These are phyloP conservation scores for Oreotrochilus melanogaster DNA, from an alignment of 2,113 vertebrate species.

Conservation along the genomic window DNA sequence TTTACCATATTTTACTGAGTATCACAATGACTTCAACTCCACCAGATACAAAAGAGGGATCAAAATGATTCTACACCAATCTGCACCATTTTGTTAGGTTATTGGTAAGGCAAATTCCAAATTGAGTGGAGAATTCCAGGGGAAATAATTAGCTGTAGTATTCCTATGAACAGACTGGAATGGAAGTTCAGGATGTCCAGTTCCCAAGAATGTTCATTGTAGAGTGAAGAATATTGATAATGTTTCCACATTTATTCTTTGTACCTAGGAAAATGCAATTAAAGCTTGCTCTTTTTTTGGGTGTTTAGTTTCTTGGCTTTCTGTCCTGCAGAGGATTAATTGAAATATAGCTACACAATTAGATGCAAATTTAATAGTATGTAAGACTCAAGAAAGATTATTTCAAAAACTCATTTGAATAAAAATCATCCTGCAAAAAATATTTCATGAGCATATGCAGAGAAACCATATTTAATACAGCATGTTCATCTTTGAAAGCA, in stretches of 20 bases:
- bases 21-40: too few relatives aligned
- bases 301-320: not conserved
- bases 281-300: not conserved
- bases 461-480: not conserved
- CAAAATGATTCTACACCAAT: not conserved
- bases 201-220: not conserved
- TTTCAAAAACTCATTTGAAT: not conserved
- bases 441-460: not conserved
- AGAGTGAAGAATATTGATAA: not conserved
- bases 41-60: not conserved
- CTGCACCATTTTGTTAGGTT: accelerated
- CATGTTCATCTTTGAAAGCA: not conserved
- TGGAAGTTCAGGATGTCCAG: not conserved
- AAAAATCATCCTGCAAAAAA: not conserved
- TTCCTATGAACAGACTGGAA: not conserved
- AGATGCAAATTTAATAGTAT: not conserved
- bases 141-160: not conserved
- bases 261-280: not conserved
- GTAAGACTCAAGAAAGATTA: not conserved
- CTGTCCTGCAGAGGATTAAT: not conserved
- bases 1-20: not conserved
- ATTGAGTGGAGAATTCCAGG: not conserved
- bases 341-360: not conserved
- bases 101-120: not conserved
- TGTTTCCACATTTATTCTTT: not conserved